Evolutionary conservation across 2,888 invertebrate genomes (phyloP), one percentile per base, ranked within the genome.

Genomic region (Ctenicera cuprea): DNA sequence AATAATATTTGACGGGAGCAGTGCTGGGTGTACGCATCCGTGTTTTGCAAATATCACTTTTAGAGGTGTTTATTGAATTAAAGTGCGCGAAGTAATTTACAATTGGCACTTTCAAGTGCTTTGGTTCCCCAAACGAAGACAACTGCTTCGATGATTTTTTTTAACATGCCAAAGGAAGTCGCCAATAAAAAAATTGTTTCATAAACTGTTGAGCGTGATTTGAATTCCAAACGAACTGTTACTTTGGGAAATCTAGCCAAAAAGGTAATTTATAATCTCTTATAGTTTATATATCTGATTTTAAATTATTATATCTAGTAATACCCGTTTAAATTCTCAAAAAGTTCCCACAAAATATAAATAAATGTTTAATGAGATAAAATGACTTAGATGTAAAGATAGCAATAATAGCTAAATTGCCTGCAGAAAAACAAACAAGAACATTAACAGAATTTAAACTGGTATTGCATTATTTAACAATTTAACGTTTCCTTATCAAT

Each of bases 11-110:
- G 71, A 71, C 63, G 52, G 22, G 30, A 22, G 1, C 12, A 62
- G 18, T n/a, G 9, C 38, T 48, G 63, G 70, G 70, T 54, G 70
- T 70, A 50, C 41, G 43, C 63, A 50, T 70, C 63, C 70, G 68
- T 33, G 59, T 50, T 59, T 68, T 37, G 7, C 9, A 38, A 41
- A 61, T 16, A 50, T 54, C 30, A 14, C 22, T 26, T 4, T 4
- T 26, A 30, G 2, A 54, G 54, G 26, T 30, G 54, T 54, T 54
- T 30, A 54, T 54, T 30, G 54, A 54, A 54, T 52, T 26, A 52
- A 54, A 54, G 54, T 50, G 54, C 20, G 38, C 20, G 16, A 38
- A 38, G 38, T 38, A 59, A 59, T 59, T 59, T 38, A 38, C 1
- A 52, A 38, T 54, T 54, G 5, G 14, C 30, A 54, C 37, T 37